Base-by-base conservation (phyloP, 2,797 vertebrate genomes). In the Paramormyrops hopkinsi region DNA sequence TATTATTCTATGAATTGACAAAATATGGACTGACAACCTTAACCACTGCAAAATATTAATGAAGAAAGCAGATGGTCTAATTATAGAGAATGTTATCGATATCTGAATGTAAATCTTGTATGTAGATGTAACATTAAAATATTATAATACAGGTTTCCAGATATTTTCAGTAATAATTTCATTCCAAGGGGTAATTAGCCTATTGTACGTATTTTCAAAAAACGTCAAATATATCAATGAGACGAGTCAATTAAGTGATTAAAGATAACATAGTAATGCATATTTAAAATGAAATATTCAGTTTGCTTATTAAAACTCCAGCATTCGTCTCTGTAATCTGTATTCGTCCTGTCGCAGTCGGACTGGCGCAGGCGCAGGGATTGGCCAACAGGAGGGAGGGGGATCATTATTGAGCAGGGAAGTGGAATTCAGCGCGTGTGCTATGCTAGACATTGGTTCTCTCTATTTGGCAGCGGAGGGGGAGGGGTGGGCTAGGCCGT, bases 391-490 rank as follows among this genome's bases (percentile, higher is more conserved):
- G 90, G 90, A 69, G 65, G 85, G 90, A 88, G 89, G 89, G 87
- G 90, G 91, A 92, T 92, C 95, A 95, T 91, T 94, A 94, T 96
- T 93, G 91, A 19, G 95, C 95, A 95, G 91, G 91, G 91, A 91
- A 90, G 89, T 82, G 89, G 88, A 92, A 91, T 91, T 91, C 91
- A 87, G 88, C 91, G 88, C 90, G 86, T 91, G 33, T 54, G 89
- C 90, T 53, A 29, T 91, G 73, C 59, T 86, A 90, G 88, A 79
- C 90, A 59, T 12, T 53, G 22, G 93, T 93, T 92, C 86, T 92
- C 95, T 94, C 88, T 95, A 94, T 96, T 91, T 95, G 93, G 94
- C 94, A 69, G 41, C 62, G 93, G 79, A 86, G 93, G 93, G 93
- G 94, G 94, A 91, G 94, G 94, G 92, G 93, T 93, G 87, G 91